phyloP scores from a whole-genome alignment of 2,888 invertebrate species.

The Alcis repandata region DNA sequence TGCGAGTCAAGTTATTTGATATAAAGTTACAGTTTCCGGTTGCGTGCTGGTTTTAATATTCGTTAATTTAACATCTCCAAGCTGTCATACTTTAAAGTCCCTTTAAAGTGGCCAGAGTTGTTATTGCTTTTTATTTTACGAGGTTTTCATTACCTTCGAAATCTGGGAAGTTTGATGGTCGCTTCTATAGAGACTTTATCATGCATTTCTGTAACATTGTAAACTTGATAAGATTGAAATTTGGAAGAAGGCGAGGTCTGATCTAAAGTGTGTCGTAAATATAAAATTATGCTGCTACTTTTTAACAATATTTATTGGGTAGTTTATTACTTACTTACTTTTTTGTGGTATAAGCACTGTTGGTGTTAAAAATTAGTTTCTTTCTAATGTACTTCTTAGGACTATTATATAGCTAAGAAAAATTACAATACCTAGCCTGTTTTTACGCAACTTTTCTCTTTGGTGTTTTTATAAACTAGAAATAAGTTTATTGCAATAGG shows the following conservation, averaged over 20 bases:
- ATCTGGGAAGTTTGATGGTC: constrained; percentile 32
- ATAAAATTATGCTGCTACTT: constrained; percentile 18
- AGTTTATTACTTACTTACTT: not conserved
- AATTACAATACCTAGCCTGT: no score
- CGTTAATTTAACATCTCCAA: constrained; percentile 44
- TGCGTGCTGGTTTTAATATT: constrained; percentile 42
- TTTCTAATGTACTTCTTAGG: no score
- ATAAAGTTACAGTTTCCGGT: constrained; percentile 44
- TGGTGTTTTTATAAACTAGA: no score
- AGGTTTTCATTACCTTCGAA: constrained; percentile 43
- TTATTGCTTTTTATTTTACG: constrained; percentile 48
- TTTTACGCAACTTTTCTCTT: no score
- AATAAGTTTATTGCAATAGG: no score
- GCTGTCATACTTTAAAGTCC: constrained; percentile 41
- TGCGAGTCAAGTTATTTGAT: constrained; percentile 29
- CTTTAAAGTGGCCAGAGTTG: constrained; percentile 42
- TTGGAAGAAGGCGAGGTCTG: not conserved
- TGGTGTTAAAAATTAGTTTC: no score
- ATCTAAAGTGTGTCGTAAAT: constrained; percentile 9
- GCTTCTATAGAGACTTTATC: constrained; percentile 26
- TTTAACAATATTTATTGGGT: constrained; percentile 9
- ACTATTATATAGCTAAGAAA: no score
- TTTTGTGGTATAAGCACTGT: not conserved
- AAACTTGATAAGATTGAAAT: constrained; percentile 28
- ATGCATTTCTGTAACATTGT: constrained; percentile 20